Evolutionary conservation across 1,140 invertebrate genomes (phyloP).

Genomic region (Medauroidea extradentata): DNA sequence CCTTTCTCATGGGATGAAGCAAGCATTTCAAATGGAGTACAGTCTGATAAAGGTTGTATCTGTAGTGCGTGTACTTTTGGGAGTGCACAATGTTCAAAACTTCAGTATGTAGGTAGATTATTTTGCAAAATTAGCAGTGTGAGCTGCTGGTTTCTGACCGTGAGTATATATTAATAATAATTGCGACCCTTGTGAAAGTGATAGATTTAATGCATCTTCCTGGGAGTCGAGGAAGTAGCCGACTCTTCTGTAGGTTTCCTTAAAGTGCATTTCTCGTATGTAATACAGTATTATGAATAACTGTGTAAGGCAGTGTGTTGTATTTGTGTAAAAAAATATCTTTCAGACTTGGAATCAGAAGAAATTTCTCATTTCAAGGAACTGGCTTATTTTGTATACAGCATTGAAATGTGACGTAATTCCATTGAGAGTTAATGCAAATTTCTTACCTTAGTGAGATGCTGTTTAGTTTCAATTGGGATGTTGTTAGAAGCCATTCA

Average conservation of each 20-base stretch:
- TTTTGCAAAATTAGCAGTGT: conserved; percentile 6
- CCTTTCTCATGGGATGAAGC: conserved; percentile 28
- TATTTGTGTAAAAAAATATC: background rate
- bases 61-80: no score
- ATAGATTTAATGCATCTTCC: conserved; percentile 23
- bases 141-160: conserved; percentile 17
- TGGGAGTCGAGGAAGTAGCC: conserved; percentile 16
- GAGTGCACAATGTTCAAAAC: background rate
- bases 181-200: conserved; percentile 28
- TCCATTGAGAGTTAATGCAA: no score
- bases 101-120: conserved; percentile 7
- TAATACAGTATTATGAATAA: conserved; percentile 74
- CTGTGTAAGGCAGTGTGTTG: conserved; percentile 5
- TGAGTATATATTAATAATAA: conserved; percentile 11
- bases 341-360: no score
- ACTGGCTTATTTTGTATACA: no score
- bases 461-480: no score
- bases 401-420: no score
- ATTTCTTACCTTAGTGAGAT: no score
- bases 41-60: conserved; percentile 2
- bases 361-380: no score
- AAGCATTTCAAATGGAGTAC: conserved; percentile 14
- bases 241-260: conserved; percentile 79
- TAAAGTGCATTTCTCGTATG: conserved; percentile 83
- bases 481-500: no score